Percentiles rank a stretch among this genome's conserved stretches.
Conservation (phyloP, 35 echinoderm and acorn worm species). For the Eucidaris tribuloides region DNA sequence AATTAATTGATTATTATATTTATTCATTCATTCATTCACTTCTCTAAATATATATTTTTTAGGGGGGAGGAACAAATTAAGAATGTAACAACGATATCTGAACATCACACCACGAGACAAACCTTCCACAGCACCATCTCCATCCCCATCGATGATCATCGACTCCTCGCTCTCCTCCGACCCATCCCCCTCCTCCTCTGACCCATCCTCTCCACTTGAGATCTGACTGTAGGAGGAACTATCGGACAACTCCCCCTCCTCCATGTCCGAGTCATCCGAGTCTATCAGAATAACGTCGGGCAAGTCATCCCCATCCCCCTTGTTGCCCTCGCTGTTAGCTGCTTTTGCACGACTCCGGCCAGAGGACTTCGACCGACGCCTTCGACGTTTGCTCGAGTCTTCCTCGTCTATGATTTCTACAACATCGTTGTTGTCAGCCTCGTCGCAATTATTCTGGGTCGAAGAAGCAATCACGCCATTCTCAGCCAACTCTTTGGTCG, state of each 20-base stretch:
- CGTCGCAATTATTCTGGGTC: neutral
- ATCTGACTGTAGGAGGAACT: conserved; percentile 11
- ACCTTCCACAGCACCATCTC: conserved; percentile 24
- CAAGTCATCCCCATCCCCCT: conserved; percentile 25
- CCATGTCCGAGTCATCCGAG: conserved; percentile 61
- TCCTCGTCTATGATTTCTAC: conserved; percentile 38
- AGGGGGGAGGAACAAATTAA: too few relatives aligned
- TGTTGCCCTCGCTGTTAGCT: neutral
- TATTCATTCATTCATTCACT: too few relatives aligned
- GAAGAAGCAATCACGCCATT: neutral
- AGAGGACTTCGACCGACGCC: neutral
- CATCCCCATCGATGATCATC: conserved; percentile 7
- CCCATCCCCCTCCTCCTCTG: neutral
- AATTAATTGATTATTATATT: too few relatives aligned
- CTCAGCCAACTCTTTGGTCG: neutral
- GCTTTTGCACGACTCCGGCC: neutral
- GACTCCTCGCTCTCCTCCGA: conserved; percentile 2
- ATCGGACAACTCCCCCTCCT: conserved; percentile 68
- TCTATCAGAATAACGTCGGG: conserved; percentile 29
- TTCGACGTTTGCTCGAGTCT: neutral
- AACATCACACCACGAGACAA: too few relatives aligned
- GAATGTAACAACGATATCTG: too few relatives aligned
- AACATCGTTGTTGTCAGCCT: neutral
- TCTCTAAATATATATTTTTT: too few relatives aligned
- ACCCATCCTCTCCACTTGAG: neutral